Evolutionary conservation across 2,113 vertebrate genomes (phyloP), one percentile per base, ranked within the genome.

Genomic region (Bombycilla garrulus): DNA sequence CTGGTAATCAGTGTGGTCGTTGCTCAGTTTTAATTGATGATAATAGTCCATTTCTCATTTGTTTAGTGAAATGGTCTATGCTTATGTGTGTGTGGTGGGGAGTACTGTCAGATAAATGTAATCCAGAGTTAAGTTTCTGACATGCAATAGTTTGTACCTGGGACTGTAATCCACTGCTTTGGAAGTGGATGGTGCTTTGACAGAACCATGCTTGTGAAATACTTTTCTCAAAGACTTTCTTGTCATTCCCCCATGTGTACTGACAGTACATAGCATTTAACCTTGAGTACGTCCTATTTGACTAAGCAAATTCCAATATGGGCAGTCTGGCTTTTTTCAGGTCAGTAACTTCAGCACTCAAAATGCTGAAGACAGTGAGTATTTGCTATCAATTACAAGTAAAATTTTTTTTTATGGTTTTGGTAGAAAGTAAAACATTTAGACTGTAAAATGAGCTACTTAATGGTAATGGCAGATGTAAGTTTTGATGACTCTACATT

Each of bases 41-140:
- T n/a, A 6, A 38, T 56, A 48, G 14, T 24, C 45, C 73, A 4
- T 42, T 79, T 85, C 35, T 79, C 33, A 23, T 38, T 35, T 58
- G 11, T 57, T 51, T 62, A 33, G 11, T 35, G 11, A n/a, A 38
- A 67, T 1, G 2, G 14, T 29, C 15, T 1, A 0, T 40, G 28
- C 15, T 76, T 45, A 28, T 24, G 22, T 9, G 15, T 48, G 8
- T 61, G 17, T 38, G 31, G 6, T 9, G 4, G 10, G 3, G 3
- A 65, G 26, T 47, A 25, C 26, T 38, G 16, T 47, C 44, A 81
- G 45, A 28, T 12, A 33, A 77, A 51, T 3, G 20, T 38, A 56
- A 77, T 5, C 6, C 23, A 42, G 24, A 56, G 6, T 33, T 65
- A n/a, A 50, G 7, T 31, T 56, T 56, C 42, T 78, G 45, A 47